Base-by-base conservation (phyloP, 2,797 vertebrate species). In the Nannoperca australis region DNA sequence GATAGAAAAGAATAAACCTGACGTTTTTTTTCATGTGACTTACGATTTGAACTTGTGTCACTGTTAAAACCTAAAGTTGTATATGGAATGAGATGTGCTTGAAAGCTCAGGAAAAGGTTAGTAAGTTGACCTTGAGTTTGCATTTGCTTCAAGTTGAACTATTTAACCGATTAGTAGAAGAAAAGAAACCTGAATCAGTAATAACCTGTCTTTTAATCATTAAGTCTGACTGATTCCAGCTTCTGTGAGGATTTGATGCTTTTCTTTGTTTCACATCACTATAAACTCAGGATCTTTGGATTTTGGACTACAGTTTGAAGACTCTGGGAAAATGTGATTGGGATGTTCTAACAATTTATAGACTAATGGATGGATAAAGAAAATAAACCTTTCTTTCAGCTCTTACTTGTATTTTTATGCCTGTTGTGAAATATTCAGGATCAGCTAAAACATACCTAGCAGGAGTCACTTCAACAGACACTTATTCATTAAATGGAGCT, bases 401-500 rank as follows among this genome's bases (percentile, higher is more conserved):
- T 1, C 5, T 22, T 24, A 40, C 49, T 47, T 58, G 18, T 73
- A 13, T 13, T 34, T 10, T 24, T 22, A 42, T 60, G 3, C 11
- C 13, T 0, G 0, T 7, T 53, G 17, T 27, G 17, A 61, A 42
- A 55, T 50, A 24, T 40, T 68, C 13, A 24, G 9, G 9, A 56
- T 22, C 24, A 32, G 47, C n/a, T 70, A 13, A 13, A 64, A 64
- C 4, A 40, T 0, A 1, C 15, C 18, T 3, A 4, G 51, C 34
- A 44, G 24, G 27, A 50, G 47, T 40, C 49, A 44, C 49, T 67
- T 66, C 18, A 75, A 47, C 47, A 30, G 30, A 56, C 3, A 40
- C 49, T 30, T 53, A 42, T 47, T 60, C 47, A 55, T 70, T 73
- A 62, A 38, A 63, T 64, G 17, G 51, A 34, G 47, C 44, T n/a